phyloP scores from a whole-genome alignment of 2,888 invertebrate species.

The Apodemia duryi region DNA sequence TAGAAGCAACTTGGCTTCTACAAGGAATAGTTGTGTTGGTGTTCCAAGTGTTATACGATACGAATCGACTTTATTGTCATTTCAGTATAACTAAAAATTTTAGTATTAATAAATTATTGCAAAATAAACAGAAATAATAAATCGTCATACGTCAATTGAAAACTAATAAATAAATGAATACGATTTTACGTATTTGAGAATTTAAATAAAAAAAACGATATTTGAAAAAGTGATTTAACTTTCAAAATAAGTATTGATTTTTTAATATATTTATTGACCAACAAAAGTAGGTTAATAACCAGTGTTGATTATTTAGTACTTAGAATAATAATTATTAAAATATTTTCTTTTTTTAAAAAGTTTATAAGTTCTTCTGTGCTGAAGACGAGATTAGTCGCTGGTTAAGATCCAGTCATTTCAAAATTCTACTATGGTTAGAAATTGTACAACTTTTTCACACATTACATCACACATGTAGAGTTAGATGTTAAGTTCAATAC shows the following conservation, averaged over 20 bases:
- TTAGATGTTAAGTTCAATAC: no score
- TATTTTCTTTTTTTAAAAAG: no score
- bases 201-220: background rate
- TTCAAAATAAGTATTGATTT: background rate
- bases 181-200: background rate
- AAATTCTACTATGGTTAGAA: no score
- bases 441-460: no score
- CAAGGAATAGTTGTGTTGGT: background rate
- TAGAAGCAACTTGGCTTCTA: slow-evolving; percentile 10
- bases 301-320: no score
- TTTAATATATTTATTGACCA: background rate
- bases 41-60: background rate
- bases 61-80: background rate
- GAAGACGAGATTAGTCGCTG: no score
- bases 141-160: slow-evolving; percentile 18
- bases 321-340: no score
- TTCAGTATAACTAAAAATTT: background rate
- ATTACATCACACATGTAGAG: no score
- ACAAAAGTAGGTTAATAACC: no score
- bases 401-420: no score
- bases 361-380: no score
- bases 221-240: background rate
- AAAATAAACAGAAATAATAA: slow-evolving; percentile 15
- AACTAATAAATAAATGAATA: background rate
- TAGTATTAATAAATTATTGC: background rate